Conservation (phyloP, 2,888 invertebrate genomes). For the Patella depressa region DNA sequence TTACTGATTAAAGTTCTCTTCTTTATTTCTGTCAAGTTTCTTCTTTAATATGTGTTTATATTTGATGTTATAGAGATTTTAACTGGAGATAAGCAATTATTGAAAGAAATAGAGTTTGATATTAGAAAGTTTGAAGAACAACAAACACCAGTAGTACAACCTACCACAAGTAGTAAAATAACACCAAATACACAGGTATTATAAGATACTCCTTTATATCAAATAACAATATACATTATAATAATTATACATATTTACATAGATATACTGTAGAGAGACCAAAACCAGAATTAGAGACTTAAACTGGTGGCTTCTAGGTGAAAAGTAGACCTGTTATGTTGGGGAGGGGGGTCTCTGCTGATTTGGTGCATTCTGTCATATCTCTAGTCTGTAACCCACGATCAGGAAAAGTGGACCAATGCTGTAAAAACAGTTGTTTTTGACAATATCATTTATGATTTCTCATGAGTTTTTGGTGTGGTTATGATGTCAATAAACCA, state of each 20-base stretch:
- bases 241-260: background rate
- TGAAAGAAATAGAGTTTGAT: conserved; percentile 73
- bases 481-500: too few species aligned
- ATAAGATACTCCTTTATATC: background rate
- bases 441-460: too few species aligned
- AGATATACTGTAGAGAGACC: conserved; percentile 21
- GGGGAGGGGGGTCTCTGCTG: background rate
- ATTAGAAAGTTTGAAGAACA: conserved; percentile 69
- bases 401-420: too few species aligned
- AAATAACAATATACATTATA: background rate
- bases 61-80: conserved; percentile 67
- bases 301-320: background rate
- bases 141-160: conserved; percentile 35
- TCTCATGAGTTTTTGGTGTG: too few species aligned
- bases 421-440: too few species aligned
- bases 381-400: too few species aligned
- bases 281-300: conserved; percentile 13
- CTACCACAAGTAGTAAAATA: conserved; percentile 11
- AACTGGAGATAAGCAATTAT: conserved; percentile 71
- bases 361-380: background rate
- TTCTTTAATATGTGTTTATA: background rate
- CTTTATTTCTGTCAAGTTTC: too few species aligned
- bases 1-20: too few species aligned
- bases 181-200: background rate
- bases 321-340: background rate